Evolutionary conservation across 2,888 invertebrate species (phyloP).

Genomic region (Epirrita christyi): DNA sequence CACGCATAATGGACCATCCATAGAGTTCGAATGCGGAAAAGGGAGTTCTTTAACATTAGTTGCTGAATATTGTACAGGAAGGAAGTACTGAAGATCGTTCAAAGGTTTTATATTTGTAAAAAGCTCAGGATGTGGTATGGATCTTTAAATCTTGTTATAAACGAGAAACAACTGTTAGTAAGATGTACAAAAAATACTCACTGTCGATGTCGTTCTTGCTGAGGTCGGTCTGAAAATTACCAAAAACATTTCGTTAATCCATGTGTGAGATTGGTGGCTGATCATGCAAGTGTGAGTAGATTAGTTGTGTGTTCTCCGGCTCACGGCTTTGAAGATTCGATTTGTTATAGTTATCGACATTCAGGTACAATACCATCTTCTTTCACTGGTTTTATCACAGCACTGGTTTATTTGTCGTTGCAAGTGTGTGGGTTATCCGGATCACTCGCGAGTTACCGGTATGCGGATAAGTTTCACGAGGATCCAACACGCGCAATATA

Average conservation of each 20-base stretch:
- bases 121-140: not conserved
- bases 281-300: slow-evolving; percentile 61
- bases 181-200: slow-evolving; percentile 84
- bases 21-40: no score
- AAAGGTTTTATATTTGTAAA: not conserved
- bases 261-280: slow-evolving; percentile 52
- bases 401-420: slow-evolving; percentile 59
- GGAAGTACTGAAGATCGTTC: slow-evolving; percentile 1
- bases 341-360: slow-evolving; percentile 44
- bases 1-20: no score
- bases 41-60: no score
- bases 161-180: slow-evolving; percentile 10
- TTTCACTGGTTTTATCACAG: slow-evolving; percentile 68
- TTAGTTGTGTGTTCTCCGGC: slow-evolving; percentile 60
- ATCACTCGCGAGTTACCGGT: slow-evolving; percentile 70
- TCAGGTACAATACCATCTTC: slow-evolving; percentile 61
- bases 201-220: slow-evolving; percentile 95
- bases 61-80: slow-evolving; percentile 10
- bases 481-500: slow-evolving; percentile 51
- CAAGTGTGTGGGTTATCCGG: slow-evolving; percentile 46
- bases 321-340: slow-evolving; percentile 57
- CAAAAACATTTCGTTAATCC: slow-evolving; percentile 79
- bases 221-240: slow-evolving; percentile 92
- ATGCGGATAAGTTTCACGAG: slow-evolving; percentile 70
- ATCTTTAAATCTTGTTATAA: not conserved